phyloP scores from a whole-genome alignment of 2,797 vertebrate genomes.

The Distichodus sexfasciatus region DNA sequence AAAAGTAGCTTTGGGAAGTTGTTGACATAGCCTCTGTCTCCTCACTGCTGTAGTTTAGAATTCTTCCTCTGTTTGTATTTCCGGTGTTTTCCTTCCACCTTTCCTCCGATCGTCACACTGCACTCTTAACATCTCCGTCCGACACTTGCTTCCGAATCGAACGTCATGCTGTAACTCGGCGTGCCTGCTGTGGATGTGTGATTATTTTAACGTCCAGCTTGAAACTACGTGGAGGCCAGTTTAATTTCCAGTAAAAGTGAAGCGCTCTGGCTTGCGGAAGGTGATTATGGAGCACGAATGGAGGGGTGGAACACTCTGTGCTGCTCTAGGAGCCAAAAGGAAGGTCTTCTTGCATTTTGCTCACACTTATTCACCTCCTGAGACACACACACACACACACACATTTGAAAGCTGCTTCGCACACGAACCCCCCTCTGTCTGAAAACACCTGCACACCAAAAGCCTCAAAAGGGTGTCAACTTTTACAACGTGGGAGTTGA shows the following conservation, averaged over 20 bases:
- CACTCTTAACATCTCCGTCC: constrained; percentile 27
- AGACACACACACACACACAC: too few relatives aligned
- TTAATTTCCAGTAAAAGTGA: constrained; percentile 43
- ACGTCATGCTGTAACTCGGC: constrained; percentile 16
- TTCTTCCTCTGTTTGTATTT: constrained; percentile 42
- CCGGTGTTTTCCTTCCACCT: constrained; percentile 5
- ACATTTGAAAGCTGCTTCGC: too few relatives aligned
- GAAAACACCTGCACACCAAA: constrained; percentile 33
- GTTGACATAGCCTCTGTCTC: constrained; percentile 39
- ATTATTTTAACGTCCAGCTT: constrained; percentile 38
- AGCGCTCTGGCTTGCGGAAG: too few relatives aligned
- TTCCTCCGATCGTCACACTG: constrained; percentile 4
- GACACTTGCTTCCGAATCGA: constrained; percentile 47
- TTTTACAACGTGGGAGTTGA: neutral
- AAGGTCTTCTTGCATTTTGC: too few relatives aligned
- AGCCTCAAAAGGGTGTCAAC: constrained; percentile 5
- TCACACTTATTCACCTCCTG: too few relatives aligned
- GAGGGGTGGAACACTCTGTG: too few relatives aligned
- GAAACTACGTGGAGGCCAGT: constrained; percentile 34
- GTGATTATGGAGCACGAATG: too few relatives aligned
- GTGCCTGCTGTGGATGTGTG: constrained; percentile 22
- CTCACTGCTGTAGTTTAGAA: constrained; percentile 45
- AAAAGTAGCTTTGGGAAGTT: constrained; percentile 34
- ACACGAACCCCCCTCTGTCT: neutral
- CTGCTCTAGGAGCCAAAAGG: too few relatives aligned